phyloP scores from a whole-genome alignment of 2,888 invertebrate species.

The Ormyrus pomaceus region DNA sequence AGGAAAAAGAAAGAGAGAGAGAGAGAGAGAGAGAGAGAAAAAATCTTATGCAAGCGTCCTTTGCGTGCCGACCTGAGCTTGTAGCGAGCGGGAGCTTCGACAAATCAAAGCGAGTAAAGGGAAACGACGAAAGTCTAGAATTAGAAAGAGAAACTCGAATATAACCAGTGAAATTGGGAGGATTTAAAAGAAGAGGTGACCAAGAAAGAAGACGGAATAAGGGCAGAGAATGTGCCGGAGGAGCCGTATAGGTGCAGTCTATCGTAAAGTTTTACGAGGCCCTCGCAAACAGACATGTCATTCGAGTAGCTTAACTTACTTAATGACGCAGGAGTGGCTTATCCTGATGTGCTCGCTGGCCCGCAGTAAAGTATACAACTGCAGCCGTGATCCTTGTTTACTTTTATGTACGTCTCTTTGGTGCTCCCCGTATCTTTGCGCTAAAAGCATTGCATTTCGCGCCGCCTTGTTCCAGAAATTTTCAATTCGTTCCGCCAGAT shows the following conservation, averaged over 20 bases:
- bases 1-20: not conserved
- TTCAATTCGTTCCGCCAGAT: not conserved
- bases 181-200: not conserved
- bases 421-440: slow-evolving; percentile 6
- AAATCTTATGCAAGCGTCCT: no score
- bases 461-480: not conserved
- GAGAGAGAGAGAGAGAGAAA: not conserved
- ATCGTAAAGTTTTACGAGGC: slow-evolving; percentile 58
- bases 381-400: slow-evolving; percentile 26
- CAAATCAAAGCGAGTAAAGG: slow-evolving; percentile 17
- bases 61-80: no score
- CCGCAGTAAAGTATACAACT: slow-evolving; percentile 6
- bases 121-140: not conserved
- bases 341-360: slow-evolving; percentile 41
- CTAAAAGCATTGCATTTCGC: not conserved
- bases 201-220: slow-evolving; percentile 27
- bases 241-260: slow-evolving; percentile 29
- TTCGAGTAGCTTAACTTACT: slow-evolving; percentile 59
- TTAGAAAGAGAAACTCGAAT: not conserved
- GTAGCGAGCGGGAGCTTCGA: not conserved
- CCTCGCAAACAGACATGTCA: slow-evolving; percentile 57
- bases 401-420: slow-evolving; percentile 29
- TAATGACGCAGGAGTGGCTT: slow-evolving; percentile 60
- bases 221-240: not conserved
- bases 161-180: not conserved